Conservation (phyloP, 2,888 invertebrate species). For the Perithous albicinctus region DNA sequence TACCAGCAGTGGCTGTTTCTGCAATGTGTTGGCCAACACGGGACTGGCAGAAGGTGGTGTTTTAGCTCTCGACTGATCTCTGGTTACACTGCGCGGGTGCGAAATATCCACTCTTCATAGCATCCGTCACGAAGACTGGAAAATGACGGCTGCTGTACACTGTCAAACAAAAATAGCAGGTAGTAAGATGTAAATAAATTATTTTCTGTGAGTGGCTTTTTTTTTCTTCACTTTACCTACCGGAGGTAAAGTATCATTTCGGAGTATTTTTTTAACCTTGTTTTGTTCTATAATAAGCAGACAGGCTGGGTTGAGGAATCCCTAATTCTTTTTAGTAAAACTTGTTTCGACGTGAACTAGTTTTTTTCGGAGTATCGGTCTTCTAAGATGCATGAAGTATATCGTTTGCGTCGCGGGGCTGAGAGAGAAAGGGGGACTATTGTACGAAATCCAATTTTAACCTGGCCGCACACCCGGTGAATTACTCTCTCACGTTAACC, state of each 20-base stretch:
- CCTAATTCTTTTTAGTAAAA: background rate
- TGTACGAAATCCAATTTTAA: constrained; percentile 70
- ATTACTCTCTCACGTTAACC: constrained; percentile 56
- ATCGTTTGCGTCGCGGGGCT: constrained; percentile 10
- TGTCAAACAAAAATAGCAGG: background rate
- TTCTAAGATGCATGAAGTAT: background rate
- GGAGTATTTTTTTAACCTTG: background rate
- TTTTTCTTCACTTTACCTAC: background rate
- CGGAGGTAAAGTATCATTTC: background rate
- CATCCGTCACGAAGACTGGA: constrained; percentile 3
- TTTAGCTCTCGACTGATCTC: background rate
- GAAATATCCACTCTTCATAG: constrained; percentile 1
- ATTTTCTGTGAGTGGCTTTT: background rate
- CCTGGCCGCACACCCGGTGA: constrained; percentile 43
- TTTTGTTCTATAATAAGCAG: background rate
- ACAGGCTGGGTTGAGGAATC: background rate
- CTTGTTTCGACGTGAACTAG: background rate
- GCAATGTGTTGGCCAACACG: constrained; percentile 16
- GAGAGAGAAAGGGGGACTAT: constrained; percentile 41
- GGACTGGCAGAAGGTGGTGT: constrained; percentile 9
- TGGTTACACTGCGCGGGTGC: background rate
- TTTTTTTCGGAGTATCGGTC: background rate
- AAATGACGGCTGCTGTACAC: background rate
- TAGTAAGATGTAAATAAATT: background rate
- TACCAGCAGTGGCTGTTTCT: constrained; percentile 22